Conservation (phyloP, 2,797 vertebrate genomes). For the Mormyrus proboscirostris region DNA sequence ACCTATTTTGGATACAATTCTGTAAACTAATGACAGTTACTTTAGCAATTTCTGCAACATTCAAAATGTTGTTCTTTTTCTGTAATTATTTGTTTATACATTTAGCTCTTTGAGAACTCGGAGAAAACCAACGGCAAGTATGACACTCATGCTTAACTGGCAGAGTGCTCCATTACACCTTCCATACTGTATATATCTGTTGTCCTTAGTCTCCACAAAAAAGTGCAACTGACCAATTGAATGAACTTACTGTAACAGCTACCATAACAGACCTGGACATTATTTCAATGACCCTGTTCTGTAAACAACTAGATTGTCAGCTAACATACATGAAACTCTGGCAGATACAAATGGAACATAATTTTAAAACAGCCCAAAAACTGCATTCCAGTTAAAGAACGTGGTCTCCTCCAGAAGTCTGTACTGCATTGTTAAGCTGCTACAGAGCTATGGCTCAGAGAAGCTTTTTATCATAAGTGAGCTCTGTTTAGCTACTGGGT, state of each 20-base stretch:
- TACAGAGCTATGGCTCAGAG: slow-evolving; percentile 30
- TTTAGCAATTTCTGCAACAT: slow-evolving; percentile 43
- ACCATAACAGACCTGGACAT: neutral
- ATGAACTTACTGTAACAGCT: neutral
- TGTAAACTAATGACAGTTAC: slow-evolving; percentile 49
- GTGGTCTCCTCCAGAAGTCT: neutral
- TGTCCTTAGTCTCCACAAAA: neutral
- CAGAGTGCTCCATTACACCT: slow-evolving; percentile 27
- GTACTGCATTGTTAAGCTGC: neutral
- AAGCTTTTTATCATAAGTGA: slow-evolving; percentile 28
- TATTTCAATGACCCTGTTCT: slow-evolving; percentile 4
- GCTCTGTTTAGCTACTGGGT: slow-evolving; percentile 21
- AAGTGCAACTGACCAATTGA: slow-evolving; percentile 5
- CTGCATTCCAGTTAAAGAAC: neutral
- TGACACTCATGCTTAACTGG: slow-evolving; percentile 31
- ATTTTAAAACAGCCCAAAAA: neutral
- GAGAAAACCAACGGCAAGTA: slow-evolving; percentile 37
- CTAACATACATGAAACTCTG: slow-evolving; percentile 1
- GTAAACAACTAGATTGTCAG: neutral
- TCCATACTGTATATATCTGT: neutral
- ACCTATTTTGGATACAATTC: slow-evolving; percentile 38
- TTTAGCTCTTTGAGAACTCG: slow-evolving; percentile 37
- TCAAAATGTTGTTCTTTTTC: slow-evolving; percentile 39
- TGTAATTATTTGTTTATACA: slow-evolving; percentile 42
- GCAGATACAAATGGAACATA: neutral